Conservation (phyloP, 2,113 vertebrate species). For the Ceuthmochares aereus region DNA sequence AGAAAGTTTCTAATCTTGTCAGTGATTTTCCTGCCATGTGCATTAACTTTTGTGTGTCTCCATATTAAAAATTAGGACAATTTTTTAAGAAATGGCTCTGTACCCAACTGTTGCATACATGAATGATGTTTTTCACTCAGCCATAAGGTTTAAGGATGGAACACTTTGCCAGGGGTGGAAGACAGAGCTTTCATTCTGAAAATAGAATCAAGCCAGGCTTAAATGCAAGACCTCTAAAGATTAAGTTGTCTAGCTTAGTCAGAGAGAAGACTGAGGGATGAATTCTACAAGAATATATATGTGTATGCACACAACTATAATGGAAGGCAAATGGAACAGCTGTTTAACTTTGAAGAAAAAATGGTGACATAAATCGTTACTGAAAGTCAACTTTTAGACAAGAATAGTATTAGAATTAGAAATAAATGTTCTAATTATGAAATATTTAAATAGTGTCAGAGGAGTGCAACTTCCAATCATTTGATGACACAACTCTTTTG, state of each 20-base stretch:
- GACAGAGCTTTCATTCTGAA: conserved; percentile 3
- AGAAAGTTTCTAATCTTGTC: neutral
- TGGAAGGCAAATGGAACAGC: neutral
- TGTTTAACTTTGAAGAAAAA: neutral
- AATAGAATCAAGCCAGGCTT: neutral
- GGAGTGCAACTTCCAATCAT: neutral
- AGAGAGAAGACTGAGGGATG: neutral
- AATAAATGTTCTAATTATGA: neutral
- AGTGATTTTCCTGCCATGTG: neutral
- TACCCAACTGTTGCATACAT: neutral
- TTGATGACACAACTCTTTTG: neutral
- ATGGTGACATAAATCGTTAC: neutral
- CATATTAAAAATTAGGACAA: neutral
- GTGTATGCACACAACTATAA: neutral
- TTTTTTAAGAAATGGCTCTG: neutral
- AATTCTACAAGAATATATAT: neutral
- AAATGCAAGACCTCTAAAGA: conserved; percentile 2
- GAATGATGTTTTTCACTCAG: neutral
- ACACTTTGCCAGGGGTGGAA: neutral
- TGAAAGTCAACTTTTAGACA: neutral
- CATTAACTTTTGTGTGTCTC: neutral
- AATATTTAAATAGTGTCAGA: neutral
- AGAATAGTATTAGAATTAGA: neutral
- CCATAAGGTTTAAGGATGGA: neutral
- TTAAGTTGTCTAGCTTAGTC: conserved; percentile 4